Conservation (phyloP, 2,113 vertebrate genomes). For the Sisor rabdophorus region DNA sequence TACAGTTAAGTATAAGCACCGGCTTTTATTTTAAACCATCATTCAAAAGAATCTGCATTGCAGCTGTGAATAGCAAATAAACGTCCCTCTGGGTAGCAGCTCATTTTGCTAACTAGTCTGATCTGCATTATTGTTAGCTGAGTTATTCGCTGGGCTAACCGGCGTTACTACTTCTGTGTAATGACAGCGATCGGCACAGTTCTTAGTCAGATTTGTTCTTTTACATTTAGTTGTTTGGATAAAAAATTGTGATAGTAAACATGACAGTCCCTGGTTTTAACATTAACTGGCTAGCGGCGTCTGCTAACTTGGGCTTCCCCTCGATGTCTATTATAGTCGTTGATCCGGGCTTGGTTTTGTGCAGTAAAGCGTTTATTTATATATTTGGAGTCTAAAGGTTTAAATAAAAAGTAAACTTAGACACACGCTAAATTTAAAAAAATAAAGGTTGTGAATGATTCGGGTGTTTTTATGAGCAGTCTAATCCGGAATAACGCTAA, state of each 20-base stretch:
- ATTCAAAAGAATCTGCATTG: not conserved
- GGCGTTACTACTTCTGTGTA: not conserved
- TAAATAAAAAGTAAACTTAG: not conserved
- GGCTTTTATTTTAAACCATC: not conserved
- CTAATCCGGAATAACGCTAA: not conserved
- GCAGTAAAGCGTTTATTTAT: not conserved
- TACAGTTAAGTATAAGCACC: slow-evolving; percentile 7
- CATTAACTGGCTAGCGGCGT: not conserved
- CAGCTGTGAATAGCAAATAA: not conserved
- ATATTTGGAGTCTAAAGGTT: not conserved
- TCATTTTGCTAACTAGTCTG: slow-evolving; percentile 16
- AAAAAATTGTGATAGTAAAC: too few species aligned
- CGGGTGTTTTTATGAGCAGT: not conserved
- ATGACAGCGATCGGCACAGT: not conserved
- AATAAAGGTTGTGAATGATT: not conserved
- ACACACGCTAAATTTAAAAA: not conserved
- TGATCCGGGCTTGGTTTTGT: not conserved
- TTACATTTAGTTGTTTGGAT: too few species aligned
- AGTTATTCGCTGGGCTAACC: not conserved
- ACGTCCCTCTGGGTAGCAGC: not conserved
- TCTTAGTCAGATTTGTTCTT: not conserved
- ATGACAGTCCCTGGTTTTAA: not conserved
- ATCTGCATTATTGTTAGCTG: slow-evolving; percentile 8
- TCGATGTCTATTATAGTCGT: not conserved
- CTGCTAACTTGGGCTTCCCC: not conserved